Conservation (phyloP, 2,888 invertebrate genomes). For the Campoplex nolae region DNA sequence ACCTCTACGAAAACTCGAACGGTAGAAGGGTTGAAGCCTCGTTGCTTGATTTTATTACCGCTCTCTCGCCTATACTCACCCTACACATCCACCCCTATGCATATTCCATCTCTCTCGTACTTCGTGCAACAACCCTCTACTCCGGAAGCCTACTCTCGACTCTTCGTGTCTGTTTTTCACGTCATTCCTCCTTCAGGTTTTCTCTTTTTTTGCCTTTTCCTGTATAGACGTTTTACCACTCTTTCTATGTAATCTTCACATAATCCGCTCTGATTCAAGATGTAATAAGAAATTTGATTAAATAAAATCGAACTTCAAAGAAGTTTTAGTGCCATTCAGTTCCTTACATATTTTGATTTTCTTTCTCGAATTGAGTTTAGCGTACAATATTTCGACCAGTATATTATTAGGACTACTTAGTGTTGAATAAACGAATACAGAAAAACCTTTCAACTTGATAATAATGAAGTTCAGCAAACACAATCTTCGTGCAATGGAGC, state of each 20-base stretch:
- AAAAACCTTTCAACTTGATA: no score
- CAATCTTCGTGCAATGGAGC: no score
- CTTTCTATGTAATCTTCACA: neutral
- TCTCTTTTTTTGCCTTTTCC: neutral
- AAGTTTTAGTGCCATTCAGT: no score
- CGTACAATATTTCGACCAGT: no score
- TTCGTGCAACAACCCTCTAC: slow-evolving; percentile 36
- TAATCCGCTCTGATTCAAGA: neutral
- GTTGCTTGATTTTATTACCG: slow-evolving; percentile 82
- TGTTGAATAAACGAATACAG: no score
- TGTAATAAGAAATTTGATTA: neutral
- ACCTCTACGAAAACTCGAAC: slow-evolving; percentile 75
- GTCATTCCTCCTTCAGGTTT: slow-evolving; percentile 51
- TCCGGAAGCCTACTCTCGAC: slow-evolving; percentile 61
- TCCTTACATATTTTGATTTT: no score
- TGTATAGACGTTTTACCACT: neutral
- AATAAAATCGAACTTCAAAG: no score
- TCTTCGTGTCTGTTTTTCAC: slow-evolving; percentile 60
- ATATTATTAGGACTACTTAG: no score
- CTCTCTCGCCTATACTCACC: slow-evolving; percentile 66
- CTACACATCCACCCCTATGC: slow-evolving; percentile 54
- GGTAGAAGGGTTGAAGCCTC: slow-evolving; percentile 81
- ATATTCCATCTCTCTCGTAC: slow-evolving; percentile 69
- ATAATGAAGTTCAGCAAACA: no score
- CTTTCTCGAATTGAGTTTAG: no score